Evolutionary conservation across 2,113 vertebrate genomes (phyloP).

Genomic region (Microtus richardsoni): DNA sequence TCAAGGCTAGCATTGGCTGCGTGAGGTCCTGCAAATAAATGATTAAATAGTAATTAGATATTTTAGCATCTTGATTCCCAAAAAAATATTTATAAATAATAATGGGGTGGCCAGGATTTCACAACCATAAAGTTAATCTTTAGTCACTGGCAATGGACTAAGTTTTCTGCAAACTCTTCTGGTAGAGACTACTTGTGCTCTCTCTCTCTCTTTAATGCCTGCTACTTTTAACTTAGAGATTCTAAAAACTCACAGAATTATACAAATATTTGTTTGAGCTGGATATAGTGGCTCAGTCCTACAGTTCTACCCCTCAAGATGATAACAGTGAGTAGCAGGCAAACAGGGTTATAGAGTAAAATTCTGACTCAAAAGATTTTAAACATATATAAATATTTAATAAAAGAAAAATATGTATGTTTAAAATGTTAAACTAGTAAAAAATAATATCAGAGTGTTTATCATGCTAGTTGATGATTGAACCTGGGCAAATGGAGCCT

Average conservation of each 20-base stretch:
- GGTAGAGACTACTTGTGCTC: neutral
- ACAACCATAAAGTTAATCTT: neutral
- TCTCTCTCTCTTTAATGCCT: neutral
- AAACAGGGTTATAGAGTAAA: too few relatives aligned
- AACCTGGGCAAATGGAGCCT: neutral
- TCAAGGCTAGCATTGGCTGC: neutral
- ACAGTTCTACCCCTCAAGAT: neutral
- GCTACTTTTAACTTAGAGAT: neutral
- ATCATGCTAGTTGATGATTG: neutral
- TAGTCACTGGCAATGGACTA: neutral
- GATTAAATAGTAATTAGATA: neutral
- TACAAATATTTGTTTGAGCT: neutral
- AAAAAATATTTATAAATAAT: neutral
- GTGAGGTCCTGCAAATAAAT: neutral
- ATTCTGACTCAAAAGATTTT: neutral
- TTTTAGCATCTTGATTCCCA: neutral
- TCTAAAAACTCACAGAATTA: neutral
- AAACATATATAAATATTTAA: neutral
- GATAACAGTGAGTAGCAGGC: neutral
- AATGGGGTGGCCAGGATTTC: neutral
- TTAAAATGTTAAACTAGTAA: neutral
- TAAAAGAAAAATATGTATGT: neutral
- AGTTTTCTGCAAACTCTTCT: neutral
- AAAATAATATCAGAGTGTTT: neutral
- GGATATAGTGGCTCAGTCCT: neutral